phyloP scores from a whole-genome alignment of 2,888 invertebrate genomes.

The Epinotia nisella region DNA sequence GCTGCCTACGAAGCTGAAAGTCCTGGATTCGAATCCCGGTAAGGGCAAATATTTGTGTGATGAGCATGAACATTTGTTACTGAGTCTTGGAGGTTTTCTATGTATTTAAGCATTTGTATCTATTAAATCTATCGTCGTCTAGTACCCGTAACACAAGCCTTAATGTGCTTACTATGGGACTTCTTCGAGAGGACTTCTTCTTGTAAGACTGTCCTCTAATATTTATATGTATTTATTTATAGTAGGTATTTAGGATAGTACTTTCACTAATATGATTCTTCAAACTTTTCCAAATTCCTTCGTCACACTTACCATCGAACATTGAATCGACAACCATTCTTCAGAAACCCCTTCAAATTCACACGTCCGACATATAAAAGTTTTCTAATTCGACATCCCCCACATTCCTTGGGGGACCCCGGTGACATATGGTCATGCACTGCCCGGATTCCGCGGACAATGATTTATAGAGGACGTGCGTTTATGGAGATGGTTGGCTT shows the following conservation, averaged over 20 bases:
- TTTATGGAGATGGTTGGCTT: conserved; percentile 18
- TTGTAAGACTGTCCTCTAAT: too few relatives aligned
- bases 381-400: conserved; percentile 43
- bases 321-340: conserved; percentile 23
- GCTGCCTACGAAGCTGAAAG: too few relatives aligned
- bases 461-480: conserved; percentile 18
- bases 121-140: too few relatives aligned
- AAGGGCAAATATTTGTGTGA: too few relatives aligned
- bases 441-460: conserved; percentile 32
- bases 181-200: too few relatives aligned
- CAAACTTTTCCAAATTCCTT: conserved; percentile 2
- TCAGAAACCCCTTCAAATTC: conserved; percentile 27
- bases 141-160: too few relatives aligned
- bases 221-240: too few relatives aligned
- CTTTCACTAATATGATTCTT: not conserved
- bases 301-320: conserved; percentile 3
- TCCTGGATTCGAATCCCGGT: too few relatives aligned
- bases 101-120: too few relatives aligned
- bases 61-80: too few relatives aligned
- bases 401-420: conserved; percentile 30
- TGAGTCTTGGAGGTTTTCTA: too few relatives aligned
- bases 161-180: too few relatives aligned
- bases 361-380: conserved; percentile 39
- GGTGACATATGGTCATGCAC: conserved; percentile 34
- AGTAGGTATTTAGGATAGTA: not conserved